A percentile compares a stretch with the other conserved stretches of the same genome.
These are phyloP conservation scores for Leptoclinus maculatus DNA, from an alignment of 2,797 vertebrate genomes.

Conservation along the genomic window DNA sequence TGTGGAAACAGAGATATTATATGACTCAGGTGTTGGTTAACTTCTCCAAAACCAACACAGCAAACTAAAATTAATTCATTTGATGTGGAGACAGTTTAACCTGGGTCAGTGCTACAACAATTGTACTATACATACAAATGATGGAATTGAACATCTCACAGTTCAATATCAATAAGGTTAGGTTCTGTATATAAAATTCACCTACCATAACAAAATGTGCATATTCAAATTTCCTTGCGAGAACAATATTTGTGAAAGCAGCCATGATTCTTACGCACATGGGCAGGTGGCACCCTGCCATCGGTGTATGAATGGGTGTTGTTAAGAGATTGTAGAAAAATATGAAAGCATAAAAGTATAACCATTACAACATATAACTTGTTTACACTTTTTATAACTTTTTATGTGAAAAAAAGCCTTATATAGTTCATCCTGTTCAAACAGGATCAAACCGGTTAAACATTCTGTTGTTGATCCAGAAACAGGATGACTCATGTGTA, in stretches of 20 bases:
- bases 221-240: neutral
- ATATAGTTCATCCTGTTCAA: no score
- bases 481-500: no score
- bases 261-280: neutral
- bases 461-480: no score
- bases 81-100: neutral
- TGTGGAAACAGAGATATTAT: conserved; percentile 68
- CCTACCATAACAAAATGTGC: no score
- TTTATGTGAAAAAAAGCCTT: no score
- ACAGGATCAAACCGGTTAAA: no score
- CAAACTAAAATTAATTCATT: neutral
- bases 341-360: no score
- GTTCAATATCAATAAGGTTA: neutral
- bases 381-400: no score
- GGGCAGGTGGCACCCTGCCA: no score
- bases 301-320: no score
- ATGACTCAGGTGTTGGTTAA: conserved; percentile 19
- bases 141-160: neutral
- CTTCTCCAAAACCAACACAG: neutral
- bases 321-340: no score
- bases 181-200: neutral
- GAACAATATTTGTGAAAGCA: neutral
- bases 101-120: neutral
- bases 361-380: no score
- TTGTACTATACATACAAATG: neutral